Evolutionary conservation across 1,140 invertebrate species (phyloP), one percentile per base, ranked within the genome.

Genomic region (Hestina assimilis): DNA sequence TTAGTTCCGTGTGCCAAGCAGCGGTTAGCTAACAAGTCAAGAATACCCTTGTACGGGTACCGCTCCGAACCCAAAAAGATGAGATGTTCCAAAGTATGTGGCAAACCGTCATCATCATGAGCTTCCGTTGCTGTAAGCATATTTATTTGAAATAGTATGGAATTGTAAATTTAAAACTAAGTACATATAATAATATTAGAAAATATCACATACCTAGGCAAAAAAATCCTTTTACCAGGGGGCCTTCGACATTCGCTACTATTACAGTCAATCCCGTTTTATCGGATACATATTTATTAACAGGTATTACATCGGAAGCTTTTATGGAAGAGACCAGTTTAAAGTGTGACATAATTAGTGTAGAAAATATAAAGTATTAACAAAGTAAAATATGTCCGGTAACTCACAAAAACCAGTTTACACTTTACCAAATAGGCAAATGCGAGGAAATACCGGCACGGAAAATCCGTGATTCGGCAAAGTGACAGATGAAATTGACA

Each of bases 51-150:
- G 68, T 95, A 98, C 0, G 96, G 97, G 87, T 96, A 98, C 0
- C 94, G 90, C 81, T 97, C 93, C 75, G 95, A 97, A 1, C 97
- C 97, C 72, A 98, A 89, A 85, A 98, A 98, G 12, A 98, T 92
- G 4, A 98, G 90, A 89, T 98, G 97, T 75, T 98, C 96, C 79
- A 98, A 87, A 8, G 96, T 98, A 75, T 98, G 96, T 0, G 96
- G 96, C 28, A 98, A 78, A 2, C 97, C 97, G 91, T 98, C 96
- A 89, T 98, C 95, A 87, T 96, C 95, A 75, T 94, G 91, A 0
- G 96, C 95, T 90, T 98, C 96, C 8, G 97, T 98, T 12, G 94
- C 96, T 97, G 7, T 17, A 50, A 4, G 33, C 24, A 14, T 40
- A n/a, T n/a, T n/a, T n/a, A n/a, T n/a, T n/a, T n/a, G n/a, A n/a